These are phyloP conservation scores for Caenorhabditis brenneri DNA, from an alignment of 1,140 invertebrate species.

Conservation along the genomic window DNA sequence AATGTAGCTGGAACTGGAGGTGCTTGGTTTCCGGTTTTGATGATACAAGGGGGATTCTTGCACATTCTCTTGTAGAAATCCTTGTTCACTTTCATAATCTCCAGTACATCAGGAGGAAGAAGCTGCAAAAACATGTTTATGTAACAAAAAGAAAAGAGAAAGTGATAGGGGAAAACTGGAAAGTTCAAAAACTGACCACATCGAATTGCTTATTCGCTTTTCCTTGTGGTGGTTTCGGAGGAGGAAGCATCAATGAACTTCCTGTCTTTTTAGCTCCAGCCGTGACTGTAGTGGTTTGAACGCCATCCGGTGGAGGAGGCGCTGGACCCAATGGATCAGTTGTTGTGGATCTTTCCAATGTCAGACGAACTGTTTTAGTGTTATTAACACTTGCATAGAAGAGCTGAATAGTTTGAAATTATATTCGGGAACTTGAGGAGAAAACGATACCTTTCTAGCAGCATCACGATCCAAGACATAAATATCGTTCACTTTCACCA, in stretches of 20 bases:
- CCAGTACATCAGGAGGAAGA: slow-evolving; percentile 26
- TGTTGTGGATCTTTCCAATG: slow-evolving; percentile 11
- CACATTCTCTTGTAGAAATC: slow-evolving; percentile 25
- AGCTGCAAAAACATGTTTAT: slow-evolving; percentile 9
- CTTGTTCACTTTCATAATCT: slow-evolving; percentile 28
- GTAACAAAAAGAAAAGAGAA: neutral
- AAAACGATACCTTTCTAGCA: neutral
- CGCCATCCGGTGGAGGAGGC: neutral
- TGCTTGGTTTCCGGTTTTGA: neutral
- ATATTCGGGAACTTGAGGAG: neutral
- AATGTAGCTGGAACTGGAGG: neutral
- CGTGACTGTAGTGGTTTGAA: neutral
- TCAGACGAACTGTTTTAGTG: slow-evolving; percentile 25
- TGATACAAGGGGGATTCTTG: slow-evolving; percentile 8
- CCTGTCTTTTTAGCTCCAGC: neutral
- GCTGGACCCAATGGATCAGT: slow-evolving; percentile 13
- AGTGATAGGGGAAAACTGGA: neutral
- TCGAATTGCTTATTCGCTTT: slow-evolving; percentile 28
- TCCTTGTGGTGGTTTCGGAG: slow-evolving; percentile 8
- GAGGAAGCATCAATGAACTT: slow-evolving; percentile 27
- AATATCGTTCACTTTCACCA: slow-evolving; percentile 12
- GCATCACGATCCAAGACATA: slow-evolving; percentile 22
- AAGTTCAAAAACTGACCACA: slow-evolving; percentile 29
- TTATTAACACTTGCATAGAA: slow-evolving; percentile 33
- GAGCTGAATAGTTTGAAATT: too few species aligned